A percentile compares a stretch with the other conserved stretches of the same genome.
phyloP scores from a whole-genome alignment of 1,140 invertebrate species.

The Orchestia grillus region DNA sequence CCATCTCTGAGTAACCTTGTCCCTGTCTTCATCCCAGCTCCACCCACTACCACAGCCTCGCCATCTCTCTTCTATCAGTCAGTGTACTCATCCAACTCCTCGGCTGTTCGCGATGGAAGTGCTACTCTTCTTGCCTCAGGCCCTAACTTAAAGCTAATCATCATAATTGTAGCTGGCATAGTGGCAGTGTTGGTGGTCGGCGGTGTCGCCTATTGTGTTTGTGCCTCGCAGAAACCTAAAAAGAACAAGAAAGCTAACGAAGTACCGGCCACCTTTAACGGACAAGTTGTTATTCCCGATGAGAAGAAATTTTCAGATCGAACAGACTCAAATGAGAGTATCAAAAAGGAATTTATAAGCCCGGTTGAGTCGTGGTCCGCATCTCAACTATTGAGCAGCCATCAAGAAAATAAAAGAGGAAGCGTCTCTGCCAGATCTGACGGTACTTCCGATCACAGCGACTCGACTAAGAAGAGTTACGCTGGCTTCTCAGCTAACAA shows the following conservation, averaged over 20 bases:
- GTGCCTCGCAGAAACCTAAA: neutral
- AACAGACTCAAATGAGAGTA: conserved; percentile 61
- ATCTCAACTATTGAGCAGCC: conserved; percentile 65
- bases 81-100: neutral
- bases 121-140: neutral
- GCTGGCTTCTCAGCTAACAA: conserved; percentile 63
- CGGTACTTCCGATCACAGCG: conserved; percentile 65
- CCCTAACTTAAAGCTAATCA: neutral
- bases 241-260: conserved; percentile 18
- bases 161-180: neutral
- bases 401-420: conserved; percentile 61
- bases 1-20: conserved; percentile 76
- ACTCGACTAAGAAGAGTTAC: conserved; percentile 67
- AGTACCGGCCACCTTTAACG: conserved; percentile 21
- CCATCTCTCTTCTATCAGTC: conserved; percentile 49
- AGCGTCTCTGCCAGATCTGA: conserved; percentile 65
- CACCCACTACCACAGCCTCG: conserved; percentile 65
- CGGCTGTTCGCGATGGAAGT: neutral
- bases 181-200: neutral
- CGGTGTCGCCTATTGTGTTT: neutral
- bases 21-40: conserved; percentile 72
- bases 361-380: conserved; percentile 68
- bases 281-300: conserved; percentile 37
- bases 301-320: conserved; percentile 31
- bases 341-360: conserved; percentile 66